Conservation (phyloP, 2,113 vertebrate genomes). For the Oxyura jamaicensis region DNA sequence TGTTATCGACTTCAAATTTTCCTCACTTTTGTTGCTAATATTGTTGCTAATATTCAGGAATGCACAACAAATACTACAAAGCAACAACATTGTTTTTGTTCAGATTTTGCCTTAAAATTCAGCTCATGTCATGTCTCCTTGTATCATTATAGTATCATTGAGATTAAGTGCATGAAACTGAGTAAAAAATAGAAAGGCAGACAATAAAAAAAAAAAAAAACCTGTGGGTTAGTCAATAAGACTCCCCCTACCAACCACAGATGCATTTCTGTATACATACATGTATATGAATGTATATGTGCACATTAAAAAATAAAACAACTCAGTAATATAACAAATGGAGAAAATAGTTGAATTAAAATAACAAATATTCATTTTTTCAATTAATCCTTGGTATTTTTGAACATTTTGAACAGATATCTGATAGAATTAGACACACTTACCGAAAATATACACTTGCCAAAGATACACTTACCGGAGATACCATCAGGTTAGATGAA, state of each 20-base stretch:
- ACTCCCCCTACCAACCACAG: fast-evolving
- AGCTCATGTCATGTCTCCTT: neutral
- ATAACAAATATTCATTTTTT: neutral
- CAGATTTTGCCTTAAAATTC: neutral
- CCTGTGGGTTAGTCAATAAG: neutral
- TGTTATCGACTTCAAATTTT: neutral
- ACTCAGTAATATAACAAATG: neutral
- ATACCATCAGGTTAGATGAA: fast-evolving
- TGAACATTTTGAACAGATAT: neutral
- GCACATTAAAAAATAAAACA: neutral
- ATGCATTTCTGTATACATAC: neutral
- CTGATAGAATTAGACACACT: neutral
- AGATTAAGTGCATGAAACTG: neutral
- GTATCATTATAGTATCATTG: too few species aligned
- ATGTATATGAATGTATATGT: neutral
- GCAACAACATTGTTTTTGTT: neutral
- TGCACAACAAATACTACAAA: neutral
- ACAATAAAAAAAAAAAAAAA: neutral
- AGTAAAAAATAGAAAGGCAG: neutral
- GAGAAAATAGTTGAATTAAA: neutral
- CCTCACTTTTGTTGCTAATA: neutral
- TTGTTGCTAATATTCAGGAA: neutral
- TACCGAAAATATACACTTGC: neutral
- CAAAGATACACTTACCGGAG: neutral
- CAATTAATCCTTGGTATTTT: neutral